Conservation (phyloP, 2,113 vertebrate species). For the Xenus cinereus region DNA sequence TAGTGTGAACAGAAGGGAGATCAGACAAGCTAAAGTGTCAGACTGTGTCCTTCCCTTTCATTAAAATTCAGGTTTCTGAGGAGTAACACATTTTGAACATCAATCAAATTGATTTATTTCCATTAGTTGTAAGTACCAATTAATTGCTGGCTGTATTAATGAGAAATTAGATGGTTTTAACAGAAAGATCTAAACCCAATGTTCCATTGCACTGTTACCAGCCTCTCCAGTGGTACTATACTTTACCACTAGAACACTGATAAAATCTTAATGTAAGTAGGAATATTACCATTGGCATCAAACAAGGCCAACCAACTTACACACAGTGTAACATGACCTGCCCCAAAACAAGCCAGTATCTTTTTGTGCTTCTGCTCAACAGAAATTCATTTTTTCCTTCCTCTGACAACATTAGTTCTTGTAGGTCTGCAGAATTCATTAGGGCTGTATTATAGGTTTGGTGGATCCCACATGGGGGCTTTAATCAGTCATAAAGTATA, state of each 20-base stretch:
- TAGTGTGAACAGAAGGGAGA: neutral
- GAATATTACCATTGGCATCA: neutral
- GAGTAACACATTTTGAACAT: neutral
- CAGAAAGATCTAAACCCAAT: neutral
- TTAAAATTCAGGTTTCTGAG: neutral
- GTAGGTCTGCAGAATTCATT: neutral
- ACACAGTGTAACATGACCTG: neutral
- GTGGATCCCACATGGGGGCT: neutral
- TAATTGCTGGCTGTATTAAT: neutral
- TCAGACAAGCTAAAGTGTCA: neutral
- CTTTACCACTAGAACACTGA: neutral
- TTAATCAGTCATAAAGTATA: neutral
- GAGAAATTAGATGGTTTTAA: neutral
- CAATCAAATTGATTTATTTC: conserved; percentile 1
- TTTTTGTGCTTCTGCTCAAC: neutral
- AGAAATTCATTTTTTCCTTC: neutral
- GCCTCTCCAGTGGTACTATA: neutral
- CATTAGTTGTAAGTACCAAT: neutral
- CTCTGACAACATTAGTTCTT: neutral
- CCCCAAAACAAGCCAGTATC: neutral
- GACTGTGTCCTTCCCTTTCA: neutral
- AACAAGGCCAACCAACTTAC: neutral
- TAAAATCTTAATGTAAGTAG: neutral
- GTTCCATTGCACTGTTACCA: neutral
- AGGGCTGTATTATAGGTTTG: neutral